Evolutionary conservation across 2,888 invertebrate genomes (phyloP).

Genomic region (Sesia bembeciformis): DNA sequence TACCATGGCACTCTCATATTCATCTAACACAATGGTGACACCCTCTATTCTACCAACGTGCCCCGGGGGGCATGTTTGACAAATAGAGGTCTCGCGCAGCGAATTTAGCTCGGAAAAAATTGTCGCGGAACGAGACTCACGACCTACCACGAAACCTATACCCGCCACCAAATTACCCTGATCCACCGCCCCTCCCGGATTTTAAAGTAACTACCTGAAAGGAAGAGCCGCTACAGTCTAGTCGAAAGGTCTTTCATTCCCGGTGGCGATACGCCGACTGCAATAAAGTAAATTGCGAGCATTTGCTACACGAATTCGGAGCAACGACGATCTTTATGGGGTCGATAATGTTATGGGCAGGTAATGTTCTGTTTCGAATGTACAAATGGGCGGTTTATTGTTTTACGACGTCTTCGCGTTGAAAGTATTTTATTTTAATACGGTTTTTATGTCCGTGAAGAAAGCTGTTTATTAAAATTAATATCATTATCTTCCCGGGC

Average conservation of each 20-base stretch:
- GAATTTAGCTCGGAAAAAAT: conserved; percentile 55
- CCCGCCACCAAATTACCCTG: conserved; percentile 26
- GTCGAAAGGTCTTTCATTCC: conserved; percentile 25
- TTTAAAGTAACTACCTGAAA: conserved; percentile 6
- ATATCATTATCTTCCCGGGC: too few species aligned
- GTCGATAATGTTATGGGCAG: conserved; percentile 69
- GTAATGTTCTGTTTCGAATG: conserved; percentile 61
- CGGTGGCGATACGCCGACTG: conserved; percentile 46
- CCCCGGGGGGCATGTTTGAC: conserved; percentile 48
- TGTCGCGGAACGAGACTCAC: conserved; percentile 43
- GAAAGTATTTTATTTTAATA: not conserved
- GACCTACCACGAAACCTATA: conserved; percentile 39
- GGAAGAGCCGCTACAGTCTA: conserved; percentile 11
- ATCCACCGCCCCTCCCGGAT: conserved; percentile 16
- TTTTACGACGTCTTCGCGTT: conserved; percentile 40
- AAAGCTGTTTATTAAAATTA: too few species aligned
- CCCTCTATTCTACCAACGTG: conserved; percentile 19
- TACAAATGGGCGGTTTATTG: conserved; percentile 59
- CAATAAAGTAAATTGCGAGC: conserved; percentile 70
- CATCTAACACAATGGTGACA: conserved; percentile 24
- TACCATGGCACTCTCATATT: conserved; percentile 23
- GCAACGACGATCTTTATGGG: conserved; percentile 61
- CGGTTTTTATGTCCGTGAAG: not conserved
- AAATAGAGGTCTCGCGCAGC: conserved; percentile 61
- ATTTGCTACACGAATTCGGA: conserved; percentile 65